phyloP scores from a whole-genome alignment of 2,113 vertebrate genomes.

The Phrynosoma platyrhinos region DNA sequence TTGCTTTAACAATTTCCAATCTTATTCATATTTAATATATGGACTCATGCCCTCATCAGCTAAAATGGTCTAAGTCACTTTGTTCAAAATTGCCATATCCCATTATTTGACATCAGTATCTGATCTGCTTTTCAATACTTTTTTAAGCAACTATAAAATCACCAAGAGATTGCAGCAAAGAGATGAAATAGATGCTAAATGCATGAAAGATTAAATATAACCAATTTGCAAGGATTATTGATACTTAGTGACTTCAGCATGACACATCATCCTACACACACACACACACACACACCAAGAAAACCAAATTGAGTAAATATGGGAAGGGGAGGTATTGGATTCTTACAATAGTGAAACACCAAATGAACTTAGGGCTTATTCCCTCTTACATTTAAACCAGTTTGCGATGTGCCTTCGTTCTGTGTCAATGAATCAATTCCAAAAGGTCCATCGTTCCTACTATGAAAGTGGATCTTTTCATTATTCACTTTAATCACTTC shows the following conservation, averaged over 20 bases:
- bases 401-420: too few species aligned
- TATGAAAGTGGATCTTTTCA: too few species aligned
- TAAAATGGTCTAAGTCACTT: background rate
- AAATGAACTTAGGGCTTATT: background rate
- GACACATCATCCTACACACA: background rate
- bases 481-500: too few species aligned
- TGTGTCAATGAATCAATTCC: too few species aligned
- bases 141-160: background rate
- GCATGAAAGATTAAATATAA: background rate
- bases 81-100: background rate
- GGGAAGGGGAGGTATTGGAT: too few species aligned
- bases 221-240: background rate
- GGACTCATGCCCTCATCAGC: background rate
- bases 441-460: too few species aligned
- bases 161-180: background rate
- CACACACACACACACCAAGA: background rate
- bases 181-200: background rate
- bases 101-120: background rate
- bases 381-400: too few species aligned
- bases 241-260: background rate
- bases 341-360: background rate
- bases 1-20: background rate
- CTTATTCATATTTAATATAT: background rate
- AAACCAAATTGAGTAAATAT: background rate
- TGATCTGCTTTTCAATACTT: background rate